phyloP scores from a whole-genome alignment of 2,797 vertebrate species.

The Rachycentron canadum region DNA sequence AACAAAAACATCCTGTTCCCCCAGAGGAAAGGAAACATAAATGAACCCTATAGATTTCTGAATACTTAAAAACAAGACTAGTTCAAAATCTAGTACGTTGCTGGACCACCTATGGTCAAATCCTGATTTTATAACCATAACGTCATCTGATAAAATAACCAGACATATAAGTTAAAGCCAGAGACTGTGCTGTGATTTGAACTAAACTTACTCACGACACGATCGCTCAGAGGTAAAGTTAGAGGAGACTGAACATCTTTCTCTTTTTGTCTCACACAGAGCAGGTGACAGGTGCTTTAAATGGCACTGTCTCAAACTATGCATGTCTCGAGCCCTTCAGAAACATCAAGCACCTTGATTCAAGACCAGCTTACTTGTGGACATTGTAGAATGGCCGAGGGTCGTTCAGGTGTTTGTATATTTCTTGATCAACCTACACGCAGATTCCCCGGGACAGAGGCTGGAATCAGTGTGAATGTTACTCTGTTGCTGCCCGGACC shows the following conservation, averaged over 20 bases:
- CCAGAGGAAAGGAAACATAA: neutral
- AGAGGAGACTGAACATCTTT: no score
- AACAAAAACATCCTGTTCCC: no score
- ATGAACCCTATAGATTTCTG: neutral
- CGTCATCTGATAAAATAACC: no score
- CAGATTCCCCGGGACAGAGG: slow-evolving; percentile 28
- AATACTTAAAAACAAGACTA: no score
- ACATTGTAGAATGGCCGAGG: neutral
- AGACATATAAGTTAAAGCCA: no score
- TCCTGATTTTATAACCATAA: no score
- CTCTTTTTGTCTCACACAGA: no score
- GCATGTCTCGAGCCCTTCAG: neutral
- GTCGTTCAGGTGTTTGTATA: slow-evolving; percentile 20
- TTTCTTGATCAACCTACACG: neutral
- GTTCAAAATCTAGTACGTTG: no score
- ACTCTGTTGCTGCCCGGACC: slow-evolving; percentile 23
- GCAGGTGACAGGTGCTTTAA: neutral
- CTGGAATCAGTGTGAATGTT: slow-evolving; percentile 31
- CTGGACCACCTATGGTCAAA: no score
- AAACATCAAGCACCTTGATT: neutral
- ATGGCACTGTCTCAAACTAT: neutral
- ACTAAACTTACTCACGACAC: no score
- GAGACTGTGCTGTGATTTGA: no score
- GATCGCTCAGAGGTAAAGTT: no score
- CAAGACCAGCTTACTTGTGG: neutral